Evolutionary conservation across 2,113 vertebrate species (phyloP), one percentile per base, ranked within the genome.

Genomic region (Clarias batrachus): DNA sequence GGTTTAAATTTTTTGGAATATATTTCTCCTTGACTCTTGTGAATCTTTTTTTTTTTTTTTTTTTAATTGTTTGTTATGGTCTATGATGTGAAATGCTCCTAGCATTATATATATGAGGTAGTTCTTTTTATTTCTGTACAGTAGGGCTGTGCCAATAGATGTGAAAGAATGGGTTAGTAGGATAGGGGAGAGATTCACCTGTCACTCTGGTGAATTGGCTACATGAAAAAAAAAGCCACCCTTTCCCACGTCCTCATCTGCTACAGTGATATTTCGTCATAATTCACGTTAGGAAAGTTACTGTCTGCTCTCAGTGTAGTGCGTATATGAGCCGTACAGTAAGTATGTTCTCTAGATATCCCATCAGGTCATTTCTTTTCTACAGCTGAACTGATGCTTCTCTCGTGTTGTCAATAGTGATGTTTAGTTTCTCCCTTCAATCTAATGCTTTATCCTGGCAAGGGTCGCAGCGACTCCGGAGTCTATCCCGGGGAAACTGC

Each of bases 111-210:
- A 90, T 93, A 93, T 94, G 92, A 89, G 84, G 87, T 89, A 89
- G 93, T 94, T 94, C 94, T 93, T 95, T 95, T 95, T 96, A 93
- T 96, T 95, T 93, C 95, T 93, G 94, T 95, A 95, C 94, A 95
- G 93, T 95, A 94, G 94, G 93, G 96, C 96, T 95, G 96, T 93
- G 95, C 96, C 94, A 95, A 94, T 94, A 94, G 93, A 94, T 93
- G 94, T 94, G 92, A 93, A 91, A 90, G 91, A 90, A 93, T 91
- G 90, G 91, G 90, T 92, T 93, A 37, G 81, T 89, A 84, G 81
- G 81, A 89, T 74, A 85, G 48, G 85, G 76, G 71, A 48, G 17
- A 81, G 41, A 37, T 88, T 85, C 84, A 86, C 82, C 86, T 66
- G 81, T 81, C 66, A 48, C 80, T 52, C 74, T 74, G 81, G 86